Evolutionary conservation across 2,113 vertebrate species (phyloP).

Genomic region (Calonectris borealis): DNA sequence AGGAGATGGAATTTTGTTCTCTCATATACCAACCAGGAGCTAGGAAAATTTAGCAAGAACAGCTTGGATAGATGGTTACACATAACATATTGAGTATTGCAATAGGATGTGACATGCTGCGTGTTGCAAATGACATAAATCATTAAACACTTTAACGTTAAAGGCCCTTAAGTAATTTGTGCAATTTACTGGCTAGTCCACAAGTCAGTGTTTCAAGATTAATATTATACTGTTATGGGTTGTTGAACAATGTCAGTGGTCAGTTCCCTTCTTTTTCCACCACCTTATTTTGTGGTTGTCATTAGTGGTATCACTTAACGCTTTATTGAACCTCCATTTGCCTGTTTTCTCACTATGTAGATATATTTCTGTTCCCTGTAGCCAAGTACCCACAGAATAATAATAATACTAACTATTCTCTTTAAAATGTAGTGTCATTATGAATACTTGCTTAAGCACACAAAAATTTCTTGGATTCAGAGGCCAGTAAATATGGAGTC

Average conservation of each 20-base stretch:
- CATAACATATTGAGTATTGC: background rate
- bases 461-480: background rate
- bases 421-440: background rate
- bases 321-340: background rate
- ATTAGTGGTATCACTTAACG: background rate
- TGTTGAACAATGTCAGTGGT: background rate
- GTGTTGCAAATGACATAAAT: background rate
- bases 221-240: background rate
- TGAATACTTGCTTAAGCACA: background rate
- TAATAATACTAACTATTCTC: background rate
- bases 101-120: background rate
- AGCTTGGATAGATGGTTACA: background rate
- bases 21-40: background rate
- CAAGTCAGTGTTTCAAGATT: background rate
- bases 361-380: background rate
- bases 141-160: background rate
- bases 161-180: background rate
- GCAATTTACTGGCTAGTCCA: background rate
- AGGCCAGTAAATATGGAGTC: background rate
- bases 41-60: background rate
- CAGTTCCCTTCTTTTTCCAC: background rate
- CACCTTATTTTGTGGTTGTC: background rate
- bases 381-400: background rate
- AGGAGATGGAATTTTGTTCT: background rate
- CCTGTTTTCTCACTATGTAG: background rate